Base-by-base conservation (phyloP, 2,113 vertebrate genomes). In the Rhabdomys dilectus region DNA sequence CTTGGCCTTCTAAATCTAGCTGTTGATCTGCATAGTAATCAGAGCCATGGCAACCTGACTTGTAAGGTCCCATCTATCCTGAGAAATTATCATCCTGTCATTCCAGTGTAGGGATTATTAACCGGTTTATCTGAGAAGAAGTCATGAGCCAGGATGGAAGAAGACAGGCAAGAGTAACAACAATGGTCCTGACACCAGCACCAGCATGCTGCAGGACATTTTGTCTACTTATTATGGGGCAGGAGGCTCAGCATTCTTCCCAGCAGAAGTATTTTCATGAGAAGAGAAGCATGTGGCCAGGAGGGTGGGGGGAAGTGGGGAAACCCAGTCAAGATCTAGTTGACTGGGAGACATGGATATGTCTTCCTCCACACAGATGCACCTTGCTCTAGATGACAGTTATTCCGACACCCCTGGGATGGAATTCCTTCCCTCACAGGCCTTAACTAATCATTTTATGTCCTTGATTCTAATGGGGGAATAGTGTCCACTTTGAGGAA, bases 1-100 rank as follows among this genome's bases (percentile, higher is more conserved):
- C 7, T 26, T 19, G 17, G 42, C 17, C 84, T 92, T 68, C 96
- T 75, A 85, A 92, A 96, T 96, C 64, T 87, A 96, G 62, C 68
- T 75, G 66, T 76, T 31, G 87, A 90, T 93, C 92, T 96, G 93
- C 53, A 11, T 85, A 89, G 90, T 96, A 97, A 96, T 96, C 95
- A 97, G 66, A 97, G 96, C 93, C 72, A 8, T 86, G 94, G 91
- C 45, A 51, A 94, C 76, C 76, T 75, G 90, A 95, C 62, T 88
- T 96, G 81, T 66, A 58, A 76, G 97, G 82, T 91, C 36, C 51
- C 26, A 53, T 87, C 81, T 93, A 26, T 96, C 64, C 72, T 76
- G 42, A 92, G 92, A 66, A 77, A 90, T 91, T 7, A 5, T 39
- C 91, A 53, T 95, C 60, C 96, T 8, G 3, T n/a, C 88, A 77